phyloP scores from a whole-genome alignment of 2,888 invertebrate genomes.

The Hartigia nigra region DNA sequence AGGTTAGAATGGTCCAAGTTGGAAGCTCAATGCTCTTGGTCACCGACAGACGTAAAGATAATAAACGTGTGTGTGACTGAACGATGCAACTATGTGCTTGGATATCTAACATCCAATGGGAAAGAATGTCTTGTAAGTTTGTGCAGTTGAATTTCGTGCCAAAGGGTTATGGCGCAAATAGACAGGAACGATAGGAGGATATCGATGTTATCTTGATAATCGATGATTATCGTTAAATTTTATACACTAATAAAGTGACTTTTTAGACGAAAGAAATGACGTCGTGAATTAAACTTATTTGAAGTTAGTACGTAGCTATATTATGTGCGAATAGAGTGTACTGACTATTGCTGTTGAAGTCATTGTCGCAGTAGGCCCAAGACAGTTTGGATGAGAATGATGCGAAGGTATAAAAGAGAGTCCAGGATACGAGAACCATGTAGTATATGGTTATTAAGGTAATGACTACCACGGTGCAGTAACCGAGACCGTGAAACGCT shows the following conservation, averaged over 20 bases:
- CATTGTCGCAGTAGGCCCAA: constrained; percentile 77
- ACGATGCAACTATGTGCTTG: neutral
- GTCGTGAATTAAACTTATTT: neutral
- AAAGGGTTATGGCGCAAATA: neutral
- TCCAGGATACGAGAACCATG: constrained; percentile 84
- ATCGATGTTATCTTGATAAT: neutral
- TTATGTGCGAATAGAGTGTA: constrained; percentile 29
- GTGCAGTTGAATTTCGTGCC: neutral
- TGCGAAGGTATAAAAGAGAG: constrained; percentile 79
- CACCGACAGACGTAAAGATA: neutral
- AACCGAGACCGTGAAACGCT: constrained; percentile 69
- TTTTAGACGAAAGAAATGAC: neutral
- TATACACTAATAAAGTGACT: neutral
- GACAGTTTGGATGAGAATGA: constrained; percentile 74
- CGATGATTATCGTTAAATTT: neutral
- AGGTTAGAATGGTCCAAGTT: neutral
- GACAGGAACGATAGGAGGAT: neutral
- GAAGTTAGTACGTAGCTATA: too few species aligned
- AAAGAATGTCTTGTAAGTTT: neutral
- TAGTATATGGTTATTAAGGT: constrained; percentile 81
- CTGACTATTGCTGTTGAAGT: constrained; percentile 73
- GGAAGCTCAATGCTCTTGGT: neutral
- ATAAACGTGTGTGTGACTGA: neutral
- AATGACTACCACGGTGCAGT: constrained; percentile 78
- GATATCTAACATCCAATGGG: neutral